Base-by-base conservation (phyloP, 2,888 invertebrate genomes). In the Drosophila prostipennis region DNA sequence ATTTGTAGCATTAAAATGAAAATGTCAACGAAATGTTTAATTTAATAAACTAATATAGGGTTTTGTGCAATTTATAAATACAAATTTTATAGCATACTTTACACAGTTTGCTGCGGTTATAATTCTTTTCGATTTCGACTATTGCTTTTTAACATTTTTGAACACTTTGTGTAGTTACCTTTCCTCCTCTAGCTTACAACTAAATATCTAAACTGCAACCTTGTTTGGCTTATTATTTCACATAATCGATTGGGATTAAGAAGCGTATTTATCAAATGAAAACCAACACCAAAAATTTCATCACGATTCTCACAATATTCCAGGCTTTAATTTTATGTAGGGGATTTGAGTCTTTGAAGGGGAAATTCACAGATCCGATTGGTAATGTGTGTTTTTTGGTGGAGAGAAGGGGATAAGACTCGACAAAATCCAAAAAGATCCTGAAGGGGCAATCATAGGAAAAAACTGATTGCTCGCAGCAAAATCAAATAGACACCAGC, bases 141-240 rank as follows among this genome's bases (percentile, higher is more conserved):
- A 87, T 90, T 89, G 89, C 83, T 89, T 89, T 90, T 89, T 89
- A 89, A 89, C 89, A 89, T 89, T 89, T 89, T 89, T 82, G 78
- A 82, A 82, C 80, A 79, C 64, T 75, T 82, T 74, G 63, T 72
- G 72, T 71, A 81, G 67, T 87, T 85, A 85, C 84, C 81, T 84
- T 73, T 46, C 60, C 57, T 64, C 71, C 76, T 74, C 77, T 54
- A 53, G 52, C 76, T 79, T 78, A 83, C 67, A 67, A 32, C 78
- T 26, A 26, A 26, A 26, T 19, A 26, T 6, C 26, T 79, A 83
- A 79, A 78, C 83, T 84, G 80, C 80, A 84, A 84, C 85, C 85
- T 76, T 70, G 14, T 43, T 65, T 67, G 37, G 48, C 36, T 34
- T 34, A 40, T 26, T 34, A 34, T 56, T 10, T 39, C 16, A 34